Evolutionary conservation across 1,140 invertebrate species (phyloP).

Genomic region (Conopomorpha cramerella): DNA sequence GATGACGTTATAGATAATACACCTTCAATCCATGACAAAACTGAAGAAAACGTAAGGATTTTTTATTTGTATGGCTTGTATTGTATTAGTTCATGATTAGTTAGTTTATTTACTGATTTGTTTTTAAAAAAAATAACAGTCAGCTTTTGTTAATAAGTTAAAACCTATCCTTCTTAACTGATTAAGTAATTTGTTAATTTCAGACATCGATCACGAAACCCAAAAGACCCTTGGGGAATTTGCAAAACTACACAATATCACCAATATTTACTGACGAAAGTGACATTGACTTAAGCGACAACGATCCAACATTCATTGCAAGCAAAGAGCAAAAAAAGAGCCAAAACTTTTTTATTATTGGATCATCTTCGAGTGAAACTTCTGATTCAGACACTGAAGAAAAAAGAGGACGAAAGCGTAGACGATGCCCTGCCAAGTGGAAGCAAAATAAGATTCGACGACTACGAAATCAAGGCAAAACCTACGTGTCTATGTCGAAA

Average conservation of each 20-base stretch:
- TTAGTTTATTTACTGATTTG: too few relatives aligned
- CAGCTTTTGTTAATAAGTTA: too few relatives aligned
- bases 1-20: too few relatives aligned
- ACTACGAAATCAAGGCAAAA: slow-evolving; percentile 5
- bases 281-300: slow-evolving; percentile 1
- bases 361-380: background rate
- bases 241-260: background rate
- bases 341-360: background rate
- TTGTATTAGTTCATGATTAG: too few relatives aligned
- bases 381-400: background rate
- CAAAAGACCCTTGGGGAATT: too few relatives aligned
- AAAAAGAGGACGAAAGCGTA: background rate
- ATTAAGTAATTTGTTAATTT: too few relatives aligned
- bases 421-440: background rate
- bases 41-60: too few relatives aligned
- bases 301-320: background rate
- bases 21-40: too few relatives aligned
- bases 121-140: too few relatives aligned
- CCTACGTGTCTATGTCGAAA: slow-evolving; percentile 4
- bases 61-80: too few relatives aligned
- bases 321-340: background rate
- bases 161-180: too few relatives aligned
- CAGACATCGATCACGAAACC: too few relatives aligned
- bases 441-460: slow-evolving; percentile 6
- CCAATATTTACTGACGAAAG: background rate